These are phyloP conservation scores for Formica exsecta DNA, from an alignment of 1,140 invertebrate genomes.

Conservation along the genomic window DNA sequence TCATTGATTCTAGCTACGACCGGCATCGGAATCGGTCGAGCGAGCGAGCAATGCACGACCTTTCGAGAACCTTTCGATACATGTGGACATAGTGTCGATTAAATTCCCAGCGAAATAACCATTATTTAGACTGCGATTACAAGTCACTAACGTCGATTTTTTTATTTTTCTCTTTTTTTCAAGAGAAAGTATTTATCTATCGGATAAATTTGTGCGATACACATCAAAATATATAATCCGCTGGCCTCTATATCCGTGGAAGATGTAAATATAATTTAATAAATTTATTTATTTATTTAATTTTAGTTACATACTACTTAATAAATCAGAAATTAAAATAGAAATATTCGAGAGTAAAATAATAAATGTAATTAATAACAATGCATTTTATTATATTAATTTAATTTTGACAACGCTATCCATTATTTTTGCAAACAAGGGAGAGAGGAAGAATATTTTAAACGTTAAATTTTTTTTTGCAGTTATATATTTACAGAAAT, in stretches of 20 bases:
- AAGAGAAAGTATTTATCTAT: neutral
- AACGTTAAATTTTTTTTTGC: too few relatives aligned
- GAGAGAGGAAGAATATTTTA: too few relatives aligned
- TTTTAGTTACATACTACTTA: neutral
- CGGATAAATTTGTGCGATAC: neutral
- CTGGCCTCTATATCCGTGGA: neutral
- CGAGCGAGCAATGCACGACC: slow-evolving; percentile 35
- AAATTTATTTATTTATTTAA: neutral
- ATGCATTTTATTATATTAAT: slow-evolving; percentile 8
- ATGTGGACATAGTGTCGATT: neutral
- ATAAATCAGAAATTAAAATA: slow-evolving; percentile 18
- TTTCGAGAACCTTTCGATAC: slow-evolving; percentile 46
- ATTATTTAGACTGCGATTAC: neutral
- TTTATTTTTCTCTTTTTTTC: too few relatives aligned
- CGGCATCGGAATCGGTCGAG: slow-evolving; percentile 52
- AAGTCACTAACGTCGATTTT: neutral
- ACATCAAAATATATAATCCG: neutral
- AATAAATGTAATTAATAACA: slow-evolving; percentile 6
- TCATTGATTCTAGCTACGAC: slow-evolving; percentile 68
- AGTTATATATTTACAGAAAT: neutral
- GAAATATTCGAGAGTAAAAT: neutral
- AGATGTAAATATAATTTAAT: neutral
- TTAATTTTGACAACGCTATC: neutral
- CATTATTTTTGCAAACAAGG: too few relatives aligned
- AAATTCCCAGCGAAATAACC: neutral